Evolutionary conservation across 2,888 invertebrate species (phyloP), one percentile per base, ranked within the genome.

Genomic region (Pollenia amentaria): DNA sequence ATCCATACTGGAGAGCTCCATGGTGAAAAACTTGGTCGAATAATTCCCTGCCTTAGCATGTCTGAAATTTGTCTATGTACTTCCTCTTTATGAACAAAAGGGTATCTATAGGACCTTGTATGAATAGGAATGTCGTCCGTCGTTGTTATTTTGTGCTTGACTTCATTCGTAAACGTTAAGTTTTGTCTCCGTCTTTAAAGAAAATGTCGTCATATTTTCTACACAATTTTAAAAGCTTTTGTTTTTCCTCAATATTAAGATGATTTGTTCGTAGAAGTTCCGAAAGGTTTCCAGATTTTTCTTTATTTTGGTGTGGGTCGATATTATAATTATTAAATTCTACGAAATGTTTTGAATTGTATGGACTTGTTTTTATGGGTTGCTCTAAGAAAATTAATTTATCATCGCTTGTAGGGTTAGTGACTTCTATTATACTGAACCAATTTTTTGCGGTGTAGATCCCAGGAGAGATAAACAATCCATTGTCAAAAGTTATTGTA

Each of bases 121-220:
- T 53, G 53, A 14, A 53, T 53, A 53, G 53, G 18, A 9, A n/a
- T 53, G 10, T 53, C 60, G 6, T 60, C 60, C 40, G 29, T 40
- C 40, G 60, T 60, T 14, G 38, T 38, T 4, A 60, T 60, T 38
- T n/a, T 60, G 38, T 60, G 57, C 14, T 53, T 53, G 8, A 53
- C 16, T 53, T 53, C 40, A 64, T 64, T 64, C 16, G 64, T 42
- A 38, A 64, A 65, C 9, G 65, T 46, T 46, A 65, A 67, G 6
- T 48, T 67, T 51, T 48, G 14, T n/a, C n/a, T n/a, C 38, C 48
- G 7, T 65, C 65, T 46, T 14, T 67, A 51, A 51, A 67, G 51
- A 70, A 70, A 6, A 70, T 72, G 9, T 72, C 70, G 6, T 16
- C 42, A 72, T 55, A 72, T 72, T 72, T 72, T 12, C 18, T 42